These are phyloP conservation scores for Brachypalpus laphriformis DNA, from an alignment of 2,888 invertebrate species.

Conservation along the genomic window DNA sequence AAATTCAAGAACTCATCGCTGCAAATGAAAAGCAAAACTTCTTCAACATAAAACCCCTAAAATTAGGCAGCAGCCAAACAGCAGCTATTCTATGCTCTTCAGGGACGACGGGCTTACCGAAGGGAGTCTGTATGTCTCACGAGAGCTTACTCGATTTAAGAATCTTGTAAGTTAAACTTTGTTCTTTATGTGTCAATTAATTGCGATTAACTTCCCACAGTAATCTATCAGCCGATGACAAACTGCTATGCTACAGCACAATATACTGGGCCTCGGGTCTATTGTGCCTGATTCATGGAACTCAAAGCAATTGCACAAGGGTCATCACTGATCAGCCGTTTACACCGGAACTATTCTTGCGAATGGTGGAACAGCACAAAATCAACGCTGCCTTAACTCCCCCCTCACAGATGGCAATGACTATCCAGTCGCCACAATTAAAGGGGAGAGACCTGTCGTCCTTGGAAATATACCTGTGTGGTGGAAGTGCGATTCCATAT, in stretches of 20 bases:
- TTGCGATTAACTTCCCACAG: conserved; percentile 13
- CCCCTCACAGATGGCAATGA: conserved; percentile 75
- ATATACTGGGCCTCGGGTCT: conserved; percentile 76
- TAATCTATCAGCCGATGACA: conserved; percentile 36
- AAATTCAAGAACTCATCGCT: conserved; percentile 67
- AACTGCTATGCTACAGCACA: conserved; percentile 74
- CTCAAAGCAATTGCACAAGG: conserved; percentile 61
- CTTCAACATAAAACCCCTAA: conserved; percentile 35
- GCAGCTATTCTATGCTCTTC: conserved; percentile 75
- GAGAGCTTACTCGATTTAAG: conserved; percentile 51
- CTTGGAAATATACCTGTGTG: conserved; percentile 62
- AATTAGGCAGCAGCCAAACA: conserved; percentile 61
- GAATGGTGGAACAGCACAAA: conserved; percentile 73
- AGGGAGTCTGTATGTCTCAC: conserved; percentile 74
- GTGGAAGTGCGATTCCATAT: conserved; percentile 74
- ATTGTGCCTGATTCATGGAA: conserved; percentile 55
- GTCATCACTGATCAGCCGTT: conserved; percentile 75
- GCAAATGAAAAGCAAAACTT: conserved; percentile 57
- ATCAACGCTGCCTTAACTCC: conserved; percentile 65
- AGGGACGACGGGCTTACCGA: conserved; percentile 74
- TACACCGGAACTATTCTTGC: conserved; percentile 68
- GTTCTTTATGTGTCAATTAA: background rate
- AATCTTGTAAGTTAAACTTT: conserved; percentile 26
- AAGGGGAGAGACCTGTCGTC: conserved; percentile 64
- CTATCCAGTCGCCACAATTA: conserved; percentile 66